Percentiles rank a stretch among this genome's conserved stretches.
Conservation (phyloP, 2,888 invertebrate species). For the Hypena proboscidalis region DNA sequence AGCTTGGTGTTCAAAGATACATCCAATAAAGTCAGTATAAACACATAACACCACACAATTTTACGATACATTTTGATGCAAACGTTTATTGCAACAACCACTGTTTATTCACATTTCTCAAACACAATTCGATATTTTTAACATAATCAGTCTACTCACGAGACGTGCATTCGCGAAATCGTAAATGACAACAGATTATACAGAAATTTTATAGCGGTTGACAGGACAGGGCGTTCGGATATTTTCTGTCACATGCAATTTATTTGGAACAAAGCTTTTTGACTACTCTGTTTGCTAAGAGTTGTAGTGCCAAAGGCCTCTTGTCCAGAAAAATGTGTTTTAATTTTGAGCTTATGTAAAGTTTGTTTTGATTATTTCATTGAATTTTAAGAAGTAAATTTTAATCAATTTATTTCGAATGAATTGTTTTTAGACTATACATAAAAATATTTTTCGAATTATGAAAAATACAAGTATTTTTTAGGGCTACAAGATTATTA, state of each 20-base stretch:
- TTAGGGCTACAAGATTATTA: too few relatives aligned
- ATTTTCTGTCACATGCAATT: background rate
- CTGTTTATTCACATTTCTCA: slow-evolving; percentile 74
- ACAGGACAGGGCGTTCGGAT: slow-evolving; percentile 7
- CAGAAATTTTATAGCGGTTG: slow-evolving; percentile 3
- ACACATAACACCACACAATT: slow-evolving; percentile 87
- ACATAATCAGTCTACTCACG: slow-evolving; percentile 49
- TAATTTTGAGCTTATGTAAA: too few relatives aligned
- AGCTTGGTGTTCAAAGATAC: slow-evolving; percentile 88
- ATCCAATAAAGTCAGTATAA: slow-evolving; percentile 88
- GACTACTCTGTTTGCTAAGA: too few relatives aligned
- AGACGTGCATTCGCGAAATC: slow-evolving; percentile 58
- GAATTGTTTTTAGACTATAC: too few relatives aligned
- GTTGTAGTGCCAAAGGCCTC: too few relatives aligned
- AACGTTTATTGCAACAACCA: slow-evolving; percentile 51
- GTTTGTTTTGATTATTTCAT: too few relatives aligned
- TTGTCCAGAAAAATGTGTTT: background rate
- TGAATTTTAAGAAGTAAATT: too few relatives aligned
- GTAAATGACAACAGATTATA: slow-evolving; percentile 41
- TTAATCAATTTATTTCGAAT: too few relatives aligned
- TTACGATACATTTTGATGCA: slow-evolving; percentile 81
- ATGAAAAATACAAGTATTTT: too few relatives aligned
- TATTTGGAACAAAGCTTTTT: too few relatives aligned
- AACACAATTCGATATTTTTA: slow-evolving; percentile 57
- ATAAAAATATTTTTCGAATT: too few relatives aligned